Evolutionary conservation across 2,888 invertebrate species (phyloP).

Genomic region (Celastrina argiolus): DNA sequence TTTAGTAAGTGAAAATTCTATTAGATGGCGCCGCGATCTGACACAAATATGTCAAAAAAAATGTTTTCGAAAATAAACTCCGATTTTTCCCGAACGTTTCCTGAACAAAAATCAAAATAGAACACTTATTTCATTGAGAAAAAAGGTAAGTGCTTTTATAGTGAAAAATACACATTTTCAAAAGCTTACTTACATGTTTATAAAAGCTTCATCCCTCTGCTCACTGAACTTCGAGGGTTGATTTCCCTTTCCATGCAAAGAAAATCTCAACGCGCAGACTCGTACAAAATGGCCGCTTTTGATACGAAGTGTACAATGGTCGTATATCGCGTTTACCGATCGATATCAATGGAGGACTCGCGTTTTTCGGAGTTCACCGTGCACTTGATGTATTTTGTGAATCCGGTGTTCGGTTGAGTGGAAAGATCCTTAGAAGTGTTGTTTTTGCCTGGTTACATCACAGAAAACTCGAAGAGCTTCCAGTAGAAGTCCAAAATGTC

Average conservation of each 20-base stretch:
- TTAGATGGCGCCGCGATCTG: constrained; percentile 58
- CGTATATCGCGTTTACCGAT: constrained; percentile 77
- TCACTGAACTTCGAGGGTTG: constrained; percentile 53
- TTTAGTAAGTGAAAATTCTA: constrained; percentile 48
- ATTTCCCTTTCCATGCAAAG: constrained; percentile 73
- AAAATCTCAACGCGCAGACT: constrained; percentile 81
- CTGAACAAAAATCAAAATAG: constrained; percentile 37
- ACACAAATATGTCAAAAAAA: constrained; percentile 66
- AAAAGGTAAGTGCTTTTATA: constrained; percentile 53
- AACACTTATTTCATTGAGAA: constrained; percentile 38
- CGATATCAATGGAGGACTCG: constrained; percentile 80
- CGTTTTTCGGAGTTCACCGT: constrained; percentile 69
- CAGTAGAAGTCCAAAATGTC: constrained; percentile 71
- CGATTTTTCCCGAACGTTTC: constrained; percentile 54
- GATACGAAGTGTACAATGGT: constrained; percentile 71
- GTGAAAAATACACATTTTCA: constrained; percentile 35
- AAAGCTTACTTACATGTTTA: constrained; percentile 41
- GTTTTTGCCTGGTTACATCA: constrained; percentile 73
- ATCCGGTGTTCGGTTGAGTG: constrained; percentile 63
- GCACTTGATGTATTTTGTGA: constrained; percentile 62
- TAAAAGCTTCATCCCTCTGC: constrained; percentile 63
- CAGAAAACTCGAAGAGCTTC: constrained; percentile 61
- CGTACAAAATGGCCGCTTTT: constrained; percentile 82
- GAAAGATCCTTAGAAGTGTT: constrained; percentile 69
- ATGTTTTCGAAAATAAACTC: constrained; percentile 75